These are phyloP conservation scores for Madoqua kirkii DNA, from an alignment of 2,113 vertebrate genomes.

Conservation along the genomic window DNA sequence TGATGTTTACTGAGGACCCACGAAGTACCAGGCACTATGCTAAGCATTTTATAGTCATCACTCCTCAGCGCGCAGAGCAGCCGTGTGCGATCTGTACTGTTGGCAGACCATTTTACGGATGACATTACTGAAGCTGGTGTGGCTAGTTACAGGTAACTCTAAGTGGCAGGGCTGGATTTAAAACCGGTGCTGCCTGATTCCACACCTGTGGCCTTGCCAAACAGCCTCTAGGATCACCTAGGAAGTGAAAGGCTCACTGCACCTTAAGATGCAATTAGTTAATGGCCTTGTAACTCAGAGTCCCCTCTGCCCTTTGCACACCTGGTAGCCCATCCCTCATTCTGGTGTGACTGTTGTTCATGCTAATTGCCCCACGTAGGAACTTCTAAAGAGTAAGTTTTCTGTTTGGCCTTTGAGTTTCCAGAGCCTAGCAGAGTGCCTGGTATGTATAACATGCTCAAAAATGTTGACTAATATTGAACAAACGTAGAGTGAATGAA, in stretches of 20 bases:
- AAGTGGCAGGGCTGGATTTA: neutral
- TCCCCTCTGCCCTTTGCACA: neutral
- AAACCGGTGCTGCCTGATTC: neutral
- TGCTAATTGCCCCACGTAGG: neutral
- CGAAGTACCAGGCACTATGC: neutral
- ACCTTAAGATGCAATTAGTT: neutral
- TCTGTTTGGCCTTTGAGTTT: neutral
- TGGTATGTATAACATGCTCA: neutral
- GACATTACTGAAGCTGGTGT: neutral
- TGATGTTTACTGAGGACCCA: neutral
- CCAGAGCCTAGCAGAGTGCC: neutral
- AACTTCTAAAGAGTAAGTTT: neutral
- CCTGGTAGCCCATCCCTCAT: neutral
- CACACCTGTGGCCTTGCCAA: neutral
- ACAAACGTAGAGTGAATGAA: neutral
- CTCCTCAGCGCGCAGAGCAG: neutral
- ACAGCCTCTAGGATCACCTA: neutral
- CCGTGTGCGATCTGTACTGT: fast-evolving
- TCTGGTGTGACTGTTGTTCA: neutral
- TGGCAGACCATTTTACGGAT: neutral
- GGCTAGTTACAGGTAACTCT: neutral
- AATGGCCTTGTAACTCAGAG: neutral
- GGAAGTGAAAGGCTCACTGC: neutral
- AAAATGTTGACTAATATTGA: neutral
- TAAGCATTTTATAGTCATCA: neutral